These are phyloP conservation scores for Stegostoma tigrinum DNA, from an alignment of 2,113 vertebrate genomes.

Conservation along the genomic window DNA sequence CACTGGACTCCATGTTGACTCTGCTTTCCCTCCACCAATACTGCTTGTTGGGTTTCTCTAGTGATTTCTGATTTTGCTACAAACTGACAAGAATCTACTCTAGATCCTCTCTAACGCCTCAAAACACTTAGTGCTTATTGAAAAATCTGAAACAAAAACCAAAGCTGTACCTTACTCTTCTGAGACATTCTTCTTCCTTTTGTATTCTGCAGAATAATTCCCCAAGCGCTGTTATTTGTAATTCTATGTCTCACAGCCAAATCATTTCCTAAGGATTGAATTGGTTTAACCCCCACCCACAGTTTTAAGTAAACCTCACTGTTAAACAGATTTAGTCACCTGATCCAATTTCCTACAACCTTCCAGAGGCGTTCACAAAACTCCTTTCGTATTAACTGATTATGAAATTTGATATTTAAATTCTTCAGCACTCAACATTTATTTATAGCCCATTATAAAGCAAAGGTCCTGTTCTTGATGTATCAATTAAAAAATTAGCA, in stretches of 20 bases:
- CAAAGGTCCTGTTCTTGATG: not conserved
- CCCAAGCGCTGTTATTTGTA: not conserved
- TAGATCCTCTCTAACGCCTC: not conserved
- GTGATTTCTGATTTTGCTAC: no score
- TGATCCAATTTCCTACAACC: conserved; percentile 6
- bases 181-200: not conserved
- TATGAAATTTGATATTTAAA: conserved; percentile 14
- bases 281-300: conserved; percentile 10
- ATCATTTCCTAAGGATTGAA: conserved; percentile 27
- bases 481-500: not conserved
- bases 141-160: not conserved
- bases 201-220: not conserved
- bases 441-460: not conserved
- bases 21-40: no score
- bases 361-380: conserved; percentile 7
- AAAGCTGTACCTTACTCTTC: not conserved
- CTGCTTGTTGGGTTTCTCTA: no score
- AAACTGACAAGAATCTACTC: not conserved
- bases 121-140: not conserved
- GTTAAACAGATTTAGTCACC: conserved; percentile 31
- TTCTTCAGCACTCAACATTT: not conserved
- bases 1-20: no score
- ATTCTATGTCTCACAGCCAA: not conserved
- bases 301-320: conserved; percentile 28
- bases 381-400: not conserved